A percentile compares a stretch with the other conserved stretches of the same genome.
These are phyloP conservation scores for Patella depressa DNA, from an alignment of 2,888 invertebrate species.

Conservation along the genomic window DNA sequence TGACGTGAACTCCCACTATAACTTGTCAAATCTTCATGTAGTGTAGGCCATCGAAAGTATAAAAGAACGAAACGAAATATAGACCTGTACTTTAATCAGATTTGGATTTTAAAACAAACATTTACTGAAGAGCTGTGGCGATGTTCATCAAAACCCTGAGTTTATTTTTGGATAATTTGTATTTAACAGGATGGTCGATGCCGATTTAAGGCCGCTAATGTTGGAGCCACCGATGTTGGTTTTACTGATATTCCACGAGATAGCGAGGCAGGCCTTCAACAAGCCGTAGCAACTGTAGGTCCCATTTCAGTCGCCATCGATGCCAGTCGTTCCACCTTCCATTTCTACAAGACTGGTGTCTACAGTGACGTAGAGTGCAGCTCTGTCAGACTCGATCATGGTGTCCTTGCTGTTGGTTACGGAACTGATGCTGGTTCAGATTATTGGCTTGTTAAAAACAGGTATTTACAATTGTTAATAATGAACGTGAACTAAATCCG, in stretches of 20 bases:
- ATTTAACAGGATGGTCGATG: conserved; percentile 53
- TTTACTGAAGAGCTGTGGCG: too few relatives aligned
- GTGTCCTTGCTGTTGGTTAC: conserved; percentile 86
- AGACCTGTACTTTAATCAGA: too few relatives aligned
- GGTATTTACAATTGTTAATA: conserved; percentile 76
- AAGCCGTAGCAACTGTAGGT: conserved; percentile 87
- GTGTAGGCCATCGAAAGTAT: too few relatives aligned
- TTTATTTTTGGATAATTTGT: too few relatives aligned
- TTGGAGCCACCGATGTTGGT: conserved; percentile 86
- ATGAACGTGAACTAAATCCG: not conserved
- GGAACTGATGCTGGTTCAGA: conserved; percentile 76
- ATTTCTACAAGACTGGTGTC: conserved; percentile 70
- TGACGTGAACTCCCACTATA: too few relatives aligned
- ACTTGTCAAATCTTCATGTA: too few relatives aligned
- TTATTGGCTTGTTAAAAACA: conserved; percentile 90
- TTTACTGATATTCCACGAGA: conserved; percentile 82
- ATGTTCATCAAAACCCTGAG: too few relatives aligned
- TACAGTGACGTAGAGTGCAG: conserved; percentile 85
- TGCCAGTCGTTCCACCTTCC: conserved; percentile 78
- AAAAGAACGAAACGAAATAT: too few relatives aligned
- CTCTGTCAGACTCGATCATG: conserved; percentile 87
- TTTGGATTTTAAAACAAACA: too few relatives aligned
- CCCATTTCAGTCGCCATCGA: conserved; percentile 91
- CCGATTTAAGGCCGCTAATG: conserved; percentile 74
- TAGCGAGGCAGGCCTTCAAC: conserved; percentile 80